These are phyloP conservation scores for Brachionus rubens DNA, from an alignment of 1,140 invertebrate genomes.

Conservation along the genomic window DNA sequence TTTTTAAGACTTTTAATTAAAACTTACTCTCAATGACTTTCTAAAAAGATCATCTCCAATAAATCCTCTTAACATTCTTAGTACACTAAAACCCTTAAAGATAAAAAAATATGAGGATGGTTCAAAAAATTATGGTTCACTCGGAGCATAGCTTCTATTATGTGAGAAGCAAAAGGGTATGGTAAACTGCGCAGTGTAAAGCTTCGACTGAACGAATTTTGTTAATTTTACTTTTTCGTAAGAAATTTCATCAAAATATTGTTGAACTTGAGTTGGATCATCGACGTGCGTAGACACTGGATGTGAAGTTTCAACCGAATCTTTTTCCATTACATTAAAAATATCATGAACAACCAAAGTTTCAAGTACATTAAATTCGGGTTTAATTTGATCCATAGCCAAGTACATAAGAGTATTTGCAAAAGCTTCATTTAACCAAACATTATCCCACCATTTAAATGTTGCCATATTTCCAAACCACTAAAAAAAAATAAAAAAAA, in stretches of 20 bases:
- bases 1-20: slow-evolving; percentile 47
- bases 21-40: slow-evolving; percentile 52
- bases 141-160: too few species aligned
- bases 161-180: too few species aligned
- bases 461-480: slow-evolving; percentile 64
- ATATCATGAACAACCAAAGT: slow-evolving; percentile 51
- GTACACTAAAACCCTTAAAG: slow-evolving; percentile 57
- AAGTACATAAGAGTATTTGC: slow-evolving; percentile 60
- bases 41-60: slow-evolving; percentile 55
- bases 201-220: too few species aligned
- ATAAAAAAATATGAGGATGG: too few species aligned
- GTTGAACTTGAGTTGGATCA: slow-evolving; percentile 54
- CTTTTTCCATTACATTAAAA: slow-evolving; percentile 57
- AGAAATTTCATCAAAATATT: slow-evolving; percentile 57
- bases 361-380: slow-evolving; percentile 54
- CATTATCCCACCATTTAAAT: slow-evolving; percentile 62
- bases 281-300: slow-evolving; percentile 55
- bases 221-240: too few species aligned
- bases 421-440: slow-evolving; percentile 64
- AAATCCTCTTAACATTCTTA: slow-evolving; percentile 56
- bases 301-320: slow-evolving; percentile 62
- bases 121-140: too few species aligned
- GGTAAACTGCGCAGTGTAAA: too few species aligned
- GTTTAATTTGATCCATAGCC: slow-evolving; percentile 53
- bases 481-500: slow-evolving; percentile 44